A percentile compares a stretch with the other conserved stretches of the same genome.
Evolutionary conservation across 2,797 vertebrate species (phyloP).

Genomic region (Agapornis canus): DNA sequence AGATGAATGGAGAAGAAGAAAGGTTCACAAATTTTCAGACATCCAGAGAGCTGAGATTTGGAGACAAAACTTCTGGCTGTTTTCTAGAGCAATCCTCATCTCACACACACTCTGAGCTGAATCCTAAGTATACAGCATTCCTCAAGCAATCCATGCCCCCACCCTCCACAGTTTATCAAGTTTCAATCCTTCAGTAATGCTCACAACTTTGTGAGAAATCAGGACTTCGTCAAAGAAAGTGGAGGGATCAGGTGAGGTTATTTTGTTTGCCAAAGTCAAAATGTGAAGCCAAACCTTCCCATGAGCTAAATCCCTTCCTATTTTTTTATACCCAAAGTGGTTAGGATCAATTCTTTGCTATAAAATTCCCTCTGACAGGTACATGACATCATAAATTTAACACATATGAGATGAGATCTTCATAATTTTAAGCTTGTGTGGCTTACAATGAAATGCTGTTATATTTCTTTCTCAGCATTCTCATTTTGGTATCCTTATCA

Average conservation of each 20-base stretch:
- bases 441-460: not conserved
- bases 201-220: constrained; percentile 13
- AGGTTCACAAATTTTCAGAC: not conserved
- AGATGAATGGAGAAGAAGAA: not conserved
- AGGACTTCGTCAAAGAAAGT: constrained; percentile 7
- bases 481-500: not conserved
- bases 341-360: not conserved
- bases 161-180: not conserved
- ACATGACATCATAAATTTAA: not conserved
- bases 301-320: not conserved
- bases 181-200: constrained; percentile 25
- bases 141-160: not conserved
- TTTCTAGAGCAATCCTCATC: not conserved
- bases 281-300: not conserved
- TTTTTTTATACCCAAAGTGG: not conserved
- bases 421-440: not conserved
- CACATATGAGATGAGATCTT: not conserved
- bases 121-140: constrained; percentile 6
- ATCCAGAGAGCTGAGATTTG: not conserved
- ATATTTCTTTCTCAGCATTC: not conserved
- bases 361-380: not conserved
- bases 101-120: not conserved
- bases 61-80: not conserved
- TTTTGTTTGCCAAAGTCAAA: constrained; percentile 33
- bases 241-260: constrained; percentile 18